phyloP scores from a whole-genome alignment of 2,888 invertebrate genomes.

The Hirtodrosophila duncani region DNA sequence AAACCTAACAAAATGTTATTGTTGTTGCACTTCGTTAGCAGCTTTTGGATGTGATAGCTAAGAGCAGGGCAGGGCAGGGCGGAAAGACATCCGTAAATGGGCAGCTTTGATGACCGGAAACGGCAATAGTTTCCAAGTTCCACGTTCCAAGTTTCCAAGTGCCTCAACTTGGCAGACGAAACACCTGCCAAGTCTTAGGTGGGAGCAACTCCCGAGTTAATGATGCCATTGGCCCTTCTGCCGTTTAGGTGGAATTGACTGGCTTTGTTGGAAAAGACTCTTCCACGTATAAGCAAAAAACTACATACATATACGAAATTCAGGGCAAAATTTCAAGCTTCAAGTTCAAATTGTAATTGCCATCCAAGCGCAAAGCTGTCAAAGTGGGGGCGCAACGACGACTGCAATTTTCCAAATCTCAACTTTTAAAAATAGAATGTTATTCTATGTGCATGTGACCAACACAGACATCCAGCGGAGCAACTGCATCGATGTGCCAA shows the following conservation, averaged over 20 bases:
- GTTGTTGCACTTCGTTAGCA: constrained; percentile 35
- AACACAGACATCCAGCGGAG: constrained; percentile 17
- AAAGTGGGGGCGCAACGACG: constrained; percentile 56
- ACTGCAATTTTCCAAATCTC: constrained; percentile 55
- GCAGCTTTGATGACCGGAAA: constrained; percentile 69
- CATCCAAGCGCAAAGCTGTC: constrained; percentile 63
- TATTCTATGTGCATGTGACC: constrained; percentile 61
- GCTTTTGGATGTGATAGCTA: too few relatives aligned
- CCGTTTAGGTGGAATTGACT: constrained; percentile 24
- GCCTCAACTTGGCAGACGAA: neutral
- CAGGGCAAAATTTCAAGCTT: constrained; percentile 33
- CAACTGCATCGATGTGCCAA: constrained; percentile 55
- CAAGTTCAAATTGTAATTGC: constrained; percentile 50
- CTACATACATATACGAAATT: constrained; percentile 22
- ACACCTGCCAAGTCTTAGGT: too few relatives aligned
- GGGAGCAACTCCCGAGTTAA: too few relatives aligned
- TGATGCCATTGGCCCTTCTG: constrained; percentile 35
- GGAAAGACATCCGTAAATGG: constrained; percentile 53
- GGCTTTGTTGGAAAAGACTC: too few relatives aligned
- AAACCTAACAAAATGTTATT: constrained; percentile 43
- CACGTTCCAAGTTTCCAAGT: constrained; percentile 8
- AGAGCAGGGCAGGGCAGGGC: neutral
- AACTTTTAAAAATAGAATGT: constrained; percentile 64
- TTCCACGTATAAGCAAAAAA: constrained; percentile 28
- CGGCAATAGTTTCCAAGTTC: constrained; percentile 50